Evolutionary conservation across 2,888 invertebrate genomes (phyloP).

Genomic region (Xestia c-nigrum): DNA sequence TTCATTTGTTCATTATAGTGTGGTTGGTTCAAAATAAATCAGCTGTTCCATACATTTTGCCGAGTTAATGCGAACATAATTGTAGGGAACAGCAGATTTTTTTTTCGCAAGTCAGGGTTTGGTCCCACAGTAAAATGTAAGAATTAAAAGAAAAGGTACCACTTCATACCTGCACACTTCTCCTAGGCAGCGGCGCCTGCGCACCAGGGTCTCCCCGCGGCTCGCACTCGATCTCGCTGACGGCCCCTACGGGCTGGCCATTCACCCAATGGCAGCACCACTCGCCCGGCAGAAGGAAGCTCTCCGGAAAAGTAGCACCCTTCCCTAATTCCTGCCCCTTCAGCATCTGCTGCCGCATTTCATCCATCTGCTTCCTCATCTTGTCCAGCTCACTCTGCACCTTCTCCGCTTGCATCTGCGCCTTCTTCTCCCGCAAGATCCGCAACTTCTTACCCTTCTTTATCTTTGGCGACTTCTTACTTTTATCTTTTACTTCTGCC

Average conservation of each 20-base stretch:
- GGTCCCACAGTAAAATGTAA: too few species aligned
- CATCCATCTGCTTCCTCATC: constrained; percentile 84
- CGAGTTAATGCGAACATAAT: too few species aligned
- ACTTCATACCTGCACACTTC: constrained; percentile 82
- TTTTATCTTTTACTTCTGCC: constrained; percentile 53
- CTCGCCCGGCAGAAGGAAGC: constrained; percentile 86
- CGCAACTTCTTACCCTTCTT: constrained; percentile 73
- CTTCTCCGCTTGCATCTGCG: constrained; percentile 82
- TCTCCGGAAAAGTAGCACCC: constrained; percentile 75
- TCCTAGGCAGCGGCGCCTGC: constrained; percentile 83
- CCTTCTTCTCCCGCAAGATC: constrained; percentile 72
- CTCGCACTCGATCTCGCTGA: constrained; percentile 84
- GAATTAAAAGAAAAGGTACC: not conserved
- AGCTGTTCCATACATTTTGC: too few species aligned
- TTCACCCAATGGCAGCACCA: constrained; percentile 93
- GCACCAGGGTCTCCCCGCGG: constrained; percentile 78
- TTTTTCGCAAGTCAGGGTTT: too few species aligned
- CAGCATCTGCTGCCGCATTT: constrained; percentile 82
- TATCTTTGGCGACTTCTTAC: constrained; percentile 75
- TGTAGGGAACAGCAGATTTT: too few species aligned
- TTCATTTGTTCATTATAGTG: not conserved
- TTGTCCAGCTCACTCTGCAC: constrained; percentile 82
- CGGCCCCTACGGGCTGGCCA: constrained; percentile 92
- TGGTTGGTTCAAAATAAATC: too few species aligned
- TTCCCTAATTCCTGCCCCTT: constrained; percentile 73